Evolutionary conservation across 2,888 invertebrate genomes (phyloP).

Genomic region (Xestoiulus laeticollis): DNA sequence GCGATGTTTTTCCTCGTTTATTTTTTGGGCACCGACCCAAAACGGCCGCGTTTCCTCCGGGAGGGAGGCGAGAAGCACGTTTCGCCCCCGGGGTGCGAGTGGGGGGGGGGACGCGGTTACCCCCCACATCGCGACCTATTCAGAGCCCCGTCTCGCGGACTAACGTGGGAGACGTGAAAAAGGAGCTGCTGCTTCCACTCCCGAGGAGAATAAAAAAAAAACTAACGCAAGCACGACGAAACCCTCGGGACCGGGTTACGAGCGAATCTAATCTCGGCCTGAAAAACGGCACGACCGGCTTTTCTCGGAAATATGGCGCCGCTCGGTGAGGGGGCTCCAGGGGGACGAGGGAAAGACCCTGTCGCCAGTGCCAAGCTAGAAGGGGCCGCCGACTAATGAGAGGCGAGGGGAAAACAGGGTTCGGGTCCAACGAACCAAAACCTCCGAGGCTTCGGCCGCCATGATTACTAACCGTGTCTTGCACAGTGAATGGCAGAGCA

Average conservation of each 20-base stretch:
- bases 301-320: constrained; percentile 20
- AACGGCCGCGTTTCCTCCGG: background rate
- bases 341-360: background rate
- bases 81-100: background rate
- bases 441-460: background rate
- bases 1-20: background rate
- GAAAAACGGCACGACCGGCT: constrained; percentile 26
- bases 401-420: background rate
- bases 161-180: background rate
- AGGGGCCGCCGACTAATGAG: background rate
- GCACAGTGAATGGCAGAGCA: background rate
- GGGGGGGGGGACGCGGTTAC: background rate
- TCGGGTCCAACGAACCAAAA: background rate
- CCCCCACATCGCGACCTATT: background rate
- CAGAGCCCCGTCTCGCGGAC: background rate
- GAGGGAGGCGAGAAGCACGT: background rate
- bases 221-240: background rate
- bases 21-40: background rate
- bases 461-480: background rate
- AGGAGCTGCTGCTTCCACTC: background rate
- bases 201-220: background rate
- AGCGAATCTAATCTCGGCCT: constrained; percentile 11
- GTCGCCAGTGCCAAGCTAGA: background rate
- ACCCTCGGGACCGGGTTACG: constrained; percentile 19
- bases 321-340: background rate